Evolutionary conservation across 2,113 vertebrate species (phyloP).

Genomic region (Blennius ocellaris): DNA sequence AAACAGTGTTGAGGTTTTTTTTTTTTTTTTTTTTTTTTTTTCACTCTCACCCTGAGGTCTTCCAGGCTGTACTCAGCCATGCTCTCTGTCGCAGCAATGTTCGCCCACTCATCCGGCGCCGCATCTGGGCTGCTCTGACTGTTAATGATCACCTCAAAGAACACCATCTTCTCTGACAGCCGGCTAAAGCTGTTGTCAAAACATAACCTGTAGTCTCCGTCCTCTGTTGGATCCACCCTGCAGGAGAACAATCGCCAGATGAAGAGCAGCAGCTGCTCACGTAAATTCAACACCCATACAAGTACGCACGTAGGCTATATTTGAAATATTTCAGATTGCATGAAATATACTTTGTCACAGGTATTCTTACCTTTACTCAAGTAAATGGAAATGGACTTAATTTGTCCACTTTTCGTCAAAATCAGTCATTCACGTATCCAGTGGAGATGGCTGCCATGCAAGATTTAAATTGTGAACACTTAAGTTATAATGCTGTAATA

Average conservation of each 20-base stretch:
- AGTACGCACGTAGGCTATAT: too few species aligned
- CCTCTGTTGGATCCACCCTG: conserved; percentile 87
- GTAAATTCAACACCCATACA: too few species aligned
- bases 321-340: too few species aligned
- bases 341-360: too few species aligned
- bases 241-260: not conserved
- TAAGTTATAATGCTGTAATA: too few species aligned
- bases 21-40: not conserved
- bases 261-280: not conserved
- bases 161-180: conserved; percentile 89
- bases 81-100: conserved; percentile 78
- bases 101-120: conserved; percentile 75
- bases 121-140: conserved; percentile 47
- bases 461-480: too few species aligned
- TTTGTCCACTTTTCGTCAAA: too few species aligned
- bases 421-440: too few species aligned
- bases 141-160: conserved; percentile 87
- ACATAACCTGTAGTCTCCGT: conserved; percentile 90
- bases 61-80: conserved; percentile 81
- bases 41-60: conserved; percentile 74
- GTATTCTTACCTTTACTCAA: too few species aligned
- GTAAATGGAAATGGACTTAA: too few species aligned
- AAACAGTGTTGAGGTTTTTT: not conserved
- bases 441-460: too few species aligned
- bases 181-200: conserved; percentile 95